These are phyloP conservation scores for Danionella dracula DNA, from an alignment of 2,797 vertebrate species.

Conservation along the genomic window DNA sequence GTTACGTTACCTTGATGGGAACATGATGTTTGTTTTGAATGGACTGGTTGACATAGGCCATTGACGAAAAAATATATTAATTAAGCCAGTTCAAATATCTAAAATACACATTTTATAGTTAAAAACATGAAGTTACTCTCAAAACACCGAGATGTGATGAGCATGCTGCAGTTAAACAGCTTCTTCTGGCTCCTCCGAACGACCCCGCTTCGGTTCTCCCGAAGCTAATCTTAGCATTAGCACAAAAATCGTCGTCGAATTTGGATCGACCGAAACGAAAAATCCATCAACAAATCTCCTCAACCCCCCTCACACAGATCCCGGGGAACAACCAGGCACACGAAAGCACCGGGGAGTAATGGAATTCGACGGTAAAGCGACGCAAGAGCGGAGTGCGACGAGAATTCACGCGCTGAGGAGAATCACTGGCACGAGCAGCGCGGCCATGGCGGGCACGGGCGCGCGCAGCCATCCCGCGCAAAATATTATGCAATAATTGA, in stretches of 20 bases:
- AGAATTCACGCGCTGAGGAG: not conserved
- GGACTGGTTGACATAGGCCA: not conserved
- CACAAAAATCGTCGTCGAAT: not conserved
- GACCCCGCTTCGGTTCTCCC: not conserved
- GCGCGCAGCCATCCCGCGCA: conserved; percentile 61
- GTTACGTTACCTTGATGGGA: not conserved
- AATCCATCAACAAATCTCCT: not conserved
- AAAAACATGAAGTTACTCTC: no score
- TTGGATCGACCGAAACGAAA: not conserved
- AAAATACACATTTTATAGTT: not conserved
- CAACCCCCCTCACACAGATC: not conserved
- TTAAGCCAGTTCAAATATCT: not conserved
- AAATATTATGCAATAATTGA: conserved; percentile 42
- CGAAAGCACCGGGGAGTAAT: not conserved
- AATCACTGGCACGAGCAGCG: conserved; percentile 40
- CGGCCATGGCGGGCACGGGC: conserved; percentile 64
- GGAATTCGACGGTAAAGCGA: conserved; percentile 21
- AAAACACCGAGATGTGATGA: not conserved
- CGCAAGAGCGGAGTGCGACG: conserved; percentile 16
- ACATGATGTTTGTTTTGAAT: conserved; percentile 12
- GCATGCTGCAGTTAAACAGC: not conserved
- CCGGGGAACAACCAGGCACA: not conserved
- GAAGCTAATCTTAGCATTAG: conserved; percentile 35
- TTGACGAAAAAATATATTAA: not conserved
- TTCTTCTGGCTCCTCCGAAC: not conserved